phyloP scores from a whole-genome alignment of 2,888 invertebrate genomes.

The Spodoptera littoralis region DNA sequence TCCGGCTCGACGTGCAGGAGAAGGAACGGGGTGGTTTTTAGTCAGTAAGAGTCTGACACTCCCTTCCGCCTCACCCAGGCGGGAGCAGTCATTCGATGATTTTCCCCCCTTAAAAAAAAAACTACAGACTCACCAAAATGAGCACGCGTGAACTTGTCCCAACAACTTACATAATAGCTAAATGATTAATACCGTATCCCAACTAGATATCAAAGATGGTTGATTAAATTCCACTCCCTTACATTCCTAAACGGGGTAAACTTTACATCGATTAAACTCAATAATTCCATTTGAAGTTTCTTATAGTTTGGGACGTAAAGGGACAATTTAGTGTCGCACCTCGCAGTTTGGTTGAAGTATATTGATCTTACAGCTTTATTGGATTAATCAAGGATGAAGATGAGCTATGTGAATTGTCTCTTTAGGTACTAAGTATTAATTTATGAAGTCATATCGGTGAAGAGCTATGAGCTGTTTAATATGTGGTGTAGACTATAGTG shows the following conservation, averaged over 20 bases:
- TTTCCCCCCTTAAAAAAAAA: too few relatives aligned
- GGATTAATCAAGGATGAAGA: constrained; percentile 41
- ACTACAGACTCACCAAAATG: constrained; percentile 16
- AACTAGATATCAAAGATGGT: constrained; percentile 79
- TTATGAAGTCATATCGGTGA: background rate
- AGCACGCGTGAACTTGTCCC: constrained; percentile 52
- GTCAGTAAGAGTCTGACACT: too few relatives aligned
- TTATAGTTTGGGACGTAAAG: constrained; percentile 48
- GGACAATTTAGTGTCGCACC: constrained; percentile 58
- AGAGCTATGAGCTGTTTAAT: too few relatives aligned
- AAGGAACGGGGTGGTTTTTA: too few relatives aligned
- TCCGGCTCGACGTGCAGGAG: too few relatives aligned
- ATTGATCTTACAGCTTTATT: constrained; percentile 48
- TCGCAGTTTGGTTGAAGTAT: constrained; percentile 42
- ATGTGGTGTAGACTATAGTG: too few relatives aligned
- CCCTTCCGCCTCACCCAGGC: too few relatives aligned
- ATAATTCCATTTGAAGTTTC: constrained; percentile 75
- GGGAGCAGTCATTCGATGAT: too few relatives aligned
- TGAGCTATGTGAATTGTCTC: constrained; percentile 25
- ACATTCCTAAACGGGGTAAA: constrained; percentile 76
- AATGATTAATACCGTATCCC: constrained; percentile 67
- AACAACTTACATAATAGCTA: constrained; percentile 56
- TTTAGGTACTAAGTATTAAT: constrained; percentile 29
- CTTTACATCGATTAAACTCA: constrained; percentile 79
- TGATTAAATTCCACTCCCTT: constrained; percentile 82